phyloP scores from a whole-genome alignment of 2,797 vertebrate species.

The Phataginus tricuspis region DNA sequence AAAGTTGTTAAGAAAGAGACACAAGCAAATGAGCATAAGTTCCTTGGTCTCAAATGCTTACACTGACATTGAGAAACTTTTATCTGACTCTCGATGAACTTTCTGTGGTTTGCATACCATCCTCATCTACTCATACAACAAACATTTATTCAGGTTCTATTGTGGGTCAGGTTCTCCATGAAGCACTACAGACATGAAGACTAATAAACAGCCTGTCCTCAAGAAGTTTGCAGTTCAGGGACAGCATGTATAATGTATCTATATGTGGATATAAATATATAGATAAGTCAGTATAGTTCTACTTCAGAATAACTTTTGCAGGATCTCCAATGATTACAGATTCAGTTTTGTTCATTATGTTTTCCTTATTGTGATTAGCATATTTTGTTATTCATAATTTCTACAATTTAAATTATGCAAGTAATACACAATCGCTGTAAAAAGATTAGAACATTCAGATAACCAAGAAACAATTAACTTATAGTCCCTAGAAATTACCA shows the following conservation, averaged over 20 bases:
- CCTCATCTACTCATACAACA: neutral
- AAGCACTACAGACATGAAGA: neutral
- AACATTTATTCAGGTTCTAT: neutral
- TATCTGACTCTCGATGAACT: neutral
- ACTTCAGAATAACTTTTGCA: slow-evolving; percentile 46
- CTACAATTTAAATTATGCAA: slow-evolving; percentile 64
- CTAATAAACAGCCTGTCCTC: neutral
- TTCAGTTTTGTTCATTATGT: slow-evolving; percentile 53
- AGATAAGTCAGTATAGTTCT: neutral
- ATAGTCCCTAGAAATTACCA: slow-evolving; percentile 61
- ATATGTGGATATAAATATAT: neutral
- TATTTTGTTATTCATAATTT: slow-evolving; percentile 60
- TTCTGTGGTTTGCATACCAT: neutral
- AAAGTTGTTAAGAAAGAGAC: slow-evolving; percentile 5
- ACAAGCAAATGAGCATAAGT: slow-evolving; percentile 16
- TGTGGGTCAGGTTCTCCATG: neutral
- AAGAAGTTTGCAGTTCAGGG: neutral
- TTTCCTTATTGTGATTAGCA: slow-evolving; percentile 39
- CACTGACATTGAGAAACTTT: slow-evolving; percentile 9
- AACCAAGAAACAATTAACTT: slow-evolving; percentile 72
- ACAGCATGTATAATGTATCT: neutral
- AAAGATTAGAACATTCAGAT: slow-evolving; percentile 52
- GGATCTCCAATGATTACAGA: slow-evolving; percentile 6
- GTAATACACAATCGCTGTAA: slow-evolving; percentile 13
- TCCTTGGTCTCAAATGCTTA: slow-evolving; percentile 48